These are phyloP conservation scores for Ctenoplectra terminalis DNA, from an alignment of 1,140 invertebrate species.

Conservation along the genomic window DNA sequence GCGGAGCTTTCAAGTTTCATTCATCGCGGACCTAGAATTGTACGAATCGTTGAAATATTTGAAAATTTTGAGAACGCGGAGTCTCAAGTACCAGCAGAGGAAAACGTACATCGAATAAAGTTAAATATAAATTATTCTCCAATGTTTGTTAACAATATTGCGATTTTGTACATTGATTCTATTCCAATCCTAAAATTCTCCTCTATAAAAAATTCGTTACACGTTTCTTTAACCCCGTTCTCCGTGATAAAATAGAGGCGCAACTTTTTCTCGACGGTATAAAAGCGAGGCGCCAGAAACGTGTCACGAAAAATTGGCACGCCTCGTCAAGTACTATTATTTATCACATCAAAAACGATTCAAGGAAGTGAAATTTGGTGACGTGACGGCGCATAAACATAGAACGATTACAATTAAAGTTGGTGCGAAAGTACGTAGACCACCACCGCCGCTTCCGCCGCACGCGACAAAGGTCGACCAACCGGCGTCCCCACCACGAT, in stretches of 20 bases:
- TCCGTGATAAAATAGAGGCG: too few relatives aligned
- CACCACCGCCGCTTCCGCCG: constrained; percentile 49
- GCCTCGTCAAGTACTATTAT: not conserved
- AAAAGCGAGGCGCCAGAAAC: not conserved
- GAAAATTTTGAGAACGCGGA: not conserved
- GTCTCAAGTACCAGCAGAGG: not conserved
- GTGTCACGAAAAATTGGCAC: not conserved
- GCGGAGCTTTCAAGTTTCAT: constrained; percentile 2
- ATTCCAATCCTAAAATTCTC: too few relatives aligned
- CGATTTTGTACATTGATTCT: too few relatives aligned
- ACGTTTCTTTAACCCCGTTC: too few relatives aligned
- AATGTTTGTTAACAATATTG: too few relatives aligned
- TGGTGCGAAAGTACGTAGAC: not conserved
- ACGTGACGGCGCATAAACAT: not conserved
- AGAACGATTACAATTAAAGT: constrained; percentile 24
- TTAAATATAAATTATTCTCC: not conserved
- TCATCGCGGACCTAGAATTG: not conserved
- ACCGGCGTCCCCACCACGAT: constrained; percentile 49
- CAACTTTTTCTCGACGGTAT: too few relatives aligned
- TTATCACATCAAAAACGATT: not conserved
- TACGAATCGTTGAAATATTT: constrained; percentile 2
- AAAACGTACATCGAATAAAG: not conserved
- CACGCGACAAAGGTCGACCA: constrained; percentile 63
- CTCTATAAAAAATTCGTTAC: not conserved
- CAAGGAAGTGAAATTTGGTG: constrained; percentile 2